Percentiles rank a stretch among this genome's conserved stretches.
Evolutionary conservation across 2,888 invertebrate species (phyloP).

Genomic region (Pachydiplax longipennis): DNA sequence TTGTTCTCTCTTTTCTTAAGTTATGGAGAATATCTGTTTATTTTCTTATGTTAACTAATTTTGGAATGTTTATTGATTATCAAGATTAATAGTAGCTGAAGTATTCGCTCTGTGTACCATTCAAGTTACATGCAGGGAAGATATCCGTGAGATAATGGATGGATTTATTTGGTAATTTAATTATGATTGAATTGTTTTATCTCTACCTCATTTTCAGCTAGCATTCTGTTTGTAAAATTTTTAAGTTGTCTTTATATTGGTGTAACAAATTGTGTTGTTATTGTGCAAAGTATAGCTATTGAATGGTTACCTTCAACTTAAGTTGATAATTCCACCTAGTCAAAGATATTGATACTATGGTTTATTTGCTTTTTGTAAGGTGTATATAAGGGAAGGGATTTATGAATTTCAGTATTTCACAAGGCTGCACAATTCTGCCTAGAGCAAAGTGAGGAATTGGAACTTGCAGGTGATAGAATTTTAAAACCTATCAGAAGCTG

Average conservation of each 20-base stretch:
- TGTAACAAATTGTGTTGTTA: background rate
- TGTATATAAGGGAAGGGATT: background rate
- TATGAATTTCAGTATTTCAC: conserved; percentile 1
- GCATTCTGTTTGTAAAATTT: background rate
- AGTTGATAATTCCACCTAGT: background rate
- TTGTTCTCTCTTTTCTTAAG: background rate
- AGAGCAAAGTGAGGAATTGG: background rate
- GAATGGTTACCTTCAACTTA: background rate
- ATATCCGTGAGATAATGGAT: background rate
- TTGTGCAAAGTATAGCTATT: background rate
- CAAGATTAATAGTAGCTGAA: background rate
- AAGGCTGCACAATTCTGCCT: background rate
- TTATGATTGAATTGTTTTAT: background rate
- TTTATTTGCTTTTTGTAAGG: background rate
- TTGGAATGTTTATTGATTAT: background rate
- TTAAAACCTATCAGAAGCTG: background rate
- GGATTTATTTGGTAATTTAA: background rate
- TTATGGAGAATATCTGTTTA: background rate
- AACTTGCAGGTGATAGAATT: conserved; percentile 7
- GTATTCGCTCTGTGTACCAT: background rate
- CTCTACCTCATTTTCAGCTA: background rate
- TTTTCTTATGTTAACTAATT: background rate
- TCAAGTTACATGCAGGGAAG: background rate
- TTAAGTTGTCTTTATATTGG: background rate
- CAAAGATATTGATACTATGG: background rate